Evolutionary conservation across 2,888 invertebrate genomes (phyloP), one percentile per base, ranked within the genome.

Genomic region (Halictus quadricinctus): DNA sequence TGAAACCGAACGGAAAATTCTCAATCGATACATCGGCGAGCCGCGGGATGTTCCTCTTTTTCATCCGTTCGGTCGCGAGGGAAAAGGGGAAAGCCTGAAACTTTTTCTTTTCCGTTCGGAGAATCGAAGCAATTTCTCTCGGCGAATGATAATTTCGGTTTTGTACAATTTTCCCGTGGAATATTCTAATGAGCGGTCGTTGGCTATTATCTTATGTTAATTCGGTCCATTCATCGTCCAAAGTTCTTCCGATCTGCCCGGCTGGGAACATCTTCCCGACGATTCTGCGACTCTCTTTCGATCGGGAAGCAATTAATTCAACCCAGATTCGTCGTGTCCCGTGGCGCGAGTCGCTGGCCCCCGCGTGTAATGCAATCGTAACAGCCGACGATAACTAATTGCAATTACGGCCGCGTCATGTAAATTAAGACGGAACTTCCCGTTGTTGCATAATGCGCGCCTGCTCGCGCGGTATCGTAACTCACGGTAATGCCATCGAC

Each of bases 241-340:
- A 76, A 75, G 69, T 84, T 76, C 41, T 69, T 76, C 46, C 12
- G 50, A 10, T 64, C 29, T 29, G 41, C 12, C 41, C 36, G 5
- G 21, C 41, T 0, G 21, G 36, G 8, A 54, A 29, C 43, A 50
- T 15, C 43, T 43, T n/a, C 13, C 6, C 41, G 43, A 43, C n/a
- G n/a, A 43, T 43, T 43, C n/a, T n/a, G n/a, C 43, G 21, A 36
- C 36, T 41, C 41, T 69, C 41, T 41, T 69, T 41, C 41, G 13
- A 70, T 70, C 43, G n/a, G 70, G 48, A 66, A 72, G 64, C 86
- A 85, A 87, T 88, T 77, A 79, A 70, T 73, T 72, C 80, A 86
- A 69, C 84, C 76, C 21, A 78, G 79, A 79, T 81, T 69, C 21
- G 36, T 36, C 36, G 41, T 41, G 69, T 41, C 69, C 41, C 69